Percentiles rank a stretch among this genome's conserved stretches.
These are phyloP conservation scores for Chiloscyllium plagiosum DNA, from an alignment of 2,113 vertebrate genomes.

Conservation along the genomic window DNA sequence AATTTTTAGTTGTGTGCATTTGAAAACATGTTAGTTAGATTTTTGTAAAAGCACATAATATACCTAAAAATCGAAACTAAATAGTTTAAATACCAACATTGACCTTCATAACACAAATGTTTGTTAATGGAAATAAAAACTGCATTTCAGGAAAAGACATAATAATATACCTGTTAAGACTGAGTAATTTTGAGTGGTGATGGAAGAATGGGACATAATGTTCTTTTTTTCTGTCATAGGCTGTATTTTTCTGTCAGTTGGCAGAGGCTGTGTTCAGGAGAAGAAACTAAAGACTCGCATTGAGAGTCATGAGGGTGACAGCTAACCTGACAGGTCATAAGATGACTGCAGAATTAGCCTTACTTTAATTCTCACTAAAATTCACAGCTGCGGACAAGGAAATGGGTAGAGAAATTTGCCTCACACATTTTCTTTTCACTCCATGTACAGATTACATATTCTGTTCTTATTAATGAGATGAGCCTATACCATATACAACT, in stretches of 20 bases:
- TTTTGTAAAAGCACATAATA: neutral
- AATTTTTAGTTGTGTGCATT: neutral
- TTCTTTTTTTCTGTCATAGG: slow-evolving; percentile 85
- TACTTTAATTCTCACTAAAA: slow-evolving; percentile 78
- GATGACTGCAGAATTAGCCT: slow-evolving; percentile 76
- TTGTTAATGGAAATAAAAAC: slow-evolving; percentile 85
- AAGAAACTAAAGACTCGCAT: slow-evolving; percentile 72
- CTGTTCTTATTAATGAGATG: slow-evolving; percentile 72
- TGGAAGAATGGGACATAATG: slow-evolving; percentile 94
- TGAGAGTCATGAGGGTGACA: slow-evolving; percentile 78
- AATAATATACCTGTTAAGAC: slow-evolving; percentile 97
- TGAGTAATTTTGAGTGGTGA: slow-evolving; percentile 90
- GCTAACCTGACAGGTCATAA: slow-evolving; percentile 84
- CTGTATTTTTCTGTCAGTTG: slow-evolving; percentile 86
- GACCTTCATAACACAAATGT: slow-evolving; percentile 50
- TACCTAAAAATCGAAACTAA: slow-evolving; percentile 2
- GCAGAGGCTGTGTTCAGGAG: slow-evolving; percentile 75
- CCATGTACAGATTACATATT: slow-evolving; percentile 73
- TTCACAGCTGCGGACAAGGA: slow-evolving; percentile 75
- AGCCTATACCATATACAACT: slow-evolving; percentile 72
- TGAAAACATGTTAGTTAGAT: slow-evolving; percentile 2
- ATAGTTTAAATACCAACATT: slow-evolving; percentile 31
- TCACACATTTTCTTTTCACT: slow-evolving; percentile 69
- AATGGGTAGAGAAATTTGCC: slow-evolving; percentile 68
- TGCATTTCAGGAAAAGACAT: slow-evolving; percentile 87